Conservation (phyloP, 2,113 vertebrate genomes). For the Neotoma lepida region DNA sequence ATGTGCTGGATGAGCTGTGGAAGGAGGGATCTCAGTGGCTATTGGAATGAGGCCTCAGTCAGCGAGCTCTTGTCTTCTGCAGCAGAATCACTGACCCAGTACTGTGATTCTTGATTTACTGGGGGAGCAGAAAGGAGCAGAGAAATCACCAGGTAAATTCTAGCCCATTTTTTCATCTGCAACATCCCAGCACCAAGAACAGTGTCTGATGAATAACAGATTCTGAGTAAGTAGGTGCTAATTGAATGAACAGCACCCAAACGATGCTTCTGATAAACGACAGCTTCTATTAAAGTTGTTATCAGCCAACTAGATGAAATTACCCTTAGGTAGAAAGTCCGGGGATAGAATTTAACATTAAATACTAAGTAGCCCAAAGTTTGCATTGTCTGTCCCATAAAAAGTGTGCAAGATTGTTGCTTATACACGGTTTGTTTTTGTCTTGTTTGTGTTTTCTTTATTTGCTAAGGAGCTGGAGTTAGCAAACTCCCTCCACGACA, state of each 20-base stretch:
- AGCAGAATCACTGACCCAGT: not conserved
- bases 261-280: not conserved
- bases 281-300: not conserved
- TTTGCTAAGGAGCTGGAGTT: too few relatives aligned
- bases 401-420: not conserved
- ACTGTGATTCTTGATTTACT: not conserved
- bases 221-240: not conserved
- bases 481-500: not conserved
- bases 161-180: not conserved
- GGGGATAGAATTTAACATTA: not conserved
- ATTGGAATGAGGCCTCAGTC: too few relatives aligned
- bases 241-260: not conserved
- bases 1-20: accelerated
- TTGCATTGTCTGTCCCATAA: not conserved
- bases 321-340: not conserved
- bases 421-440: not conserved
- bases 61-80: too few relatives aligned
- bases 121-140: not conserved
- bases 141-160: not conserved
- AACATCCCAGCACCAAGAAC: not conserved
- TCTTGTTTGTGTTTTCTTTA: not conserved
- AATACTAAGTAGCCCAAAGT: not conserved
- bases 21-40: not conserved
- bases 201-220: not conserved
- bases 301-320: too few relatives aligned